Evolutionary conservation across 2,113 vertebrate species (phyloP), one percentile per base, ranked within the genome.

Genomic region (Tympanuchus pallidicinctus): DNA sequence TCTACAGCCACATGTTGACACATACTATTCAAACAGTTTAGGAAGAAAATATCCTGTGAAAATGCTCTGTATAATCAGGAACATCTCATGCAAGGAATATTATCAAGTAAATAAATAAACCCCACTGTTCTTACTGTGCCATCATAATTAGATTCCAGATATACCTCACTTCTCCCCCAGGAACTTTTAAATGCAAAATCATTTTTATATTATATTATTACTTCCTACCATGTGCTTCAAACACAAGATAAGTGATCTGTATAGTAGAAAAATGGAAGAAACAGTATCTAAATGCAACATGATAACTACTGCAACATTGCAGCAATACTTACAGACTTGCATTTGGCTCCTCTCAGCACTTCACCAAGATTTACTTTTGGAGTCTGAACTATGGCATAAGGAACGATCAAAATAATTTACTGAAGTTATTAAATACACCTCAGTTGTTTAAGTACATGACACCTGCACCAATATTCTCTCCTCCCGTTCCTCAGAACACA

Each of bases 141-240:
- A 52, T 72, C 72, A 30, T 40, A 71, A 75, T 9, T 61, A 38
- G 15, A 59, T 56, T 64, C 18, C 32, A 82, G 13, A 12, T 36
- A 75, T 10, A 79, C 10, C 56, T 61, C 30, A 50, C 27, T 15
- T 54, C 10, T 54, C 7, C 13, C 9, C 14, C 13, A 75, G 16
- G 8, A 80, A 61, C 25, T 86, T 93, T 64, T 43, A 66, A 24
- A 81, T 54, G n/a, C 30, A 64, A 70, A 81, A 71, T 40, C 18
- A 52, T 11, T 81, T 74, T 66, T 12, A 36, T 0, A 38, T 13
- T 22, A 2, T 18, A 4, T 27, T n/a, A 57, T 0, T 73, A 21
- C 50, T 83, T 76, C 72, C 64, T 32, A 69, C 21, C 69, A 65
- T 4, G 69, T 45, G 54, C 74, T 81, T 84, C 56, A 84, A 89